A percentile compares a stretch with the other conserved stretches of the same genome.
Conservation (phyloP, 2,888 invertebrate genomes). For the Sturmia bella region DNA sequence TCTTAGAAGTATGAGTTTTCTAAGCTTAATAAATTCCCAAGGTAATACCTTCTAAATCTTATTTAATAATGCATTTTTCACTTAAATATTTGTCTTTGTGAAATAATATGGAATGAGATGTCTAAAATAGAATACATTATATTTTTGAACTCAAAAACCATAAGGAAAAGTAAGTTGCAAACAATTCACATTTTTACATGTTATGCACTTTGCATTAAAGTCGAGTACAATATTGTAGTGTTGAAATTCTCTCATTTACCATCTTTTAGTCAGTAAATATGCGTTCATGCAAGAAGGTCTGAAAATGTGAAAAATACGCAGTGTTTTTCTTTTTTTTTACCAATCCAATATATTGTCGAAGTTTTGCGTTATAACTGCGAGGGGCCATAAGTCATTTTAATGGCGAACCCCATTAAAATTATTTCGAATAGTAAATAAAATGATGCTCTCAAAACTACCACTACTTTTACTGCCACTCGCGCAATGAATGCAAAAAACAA, state of each 20-base stretch:
- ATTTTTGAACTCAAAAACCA: no score
- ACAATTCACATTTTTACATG: no score
- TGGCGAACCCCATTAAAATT: slow-evolving; percentile 69
- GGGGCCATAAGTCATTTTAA: slow-evolving; percentile 72
- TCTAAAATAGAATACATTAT: no score
- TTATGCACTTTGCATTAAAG: no score
- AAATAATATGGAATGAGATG: no score
- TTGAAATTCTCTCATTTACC: neutral
- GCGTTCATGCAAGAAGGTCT: neutral
- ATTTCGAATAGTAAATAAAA: slow-evolving; percentile 57
- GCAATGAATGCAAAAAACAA: slow-evolving; percentile 11
- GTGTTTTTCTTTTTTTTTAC: slow-evolving; percentile 20
- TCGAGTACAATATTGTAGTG: no score
- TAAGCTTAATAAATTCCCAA: no score
- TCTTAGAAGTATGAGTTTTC: no score
- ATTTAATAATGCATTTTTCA: no score
- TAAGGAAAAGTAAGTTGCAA: no score
- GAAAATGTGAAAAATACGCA: neutral
- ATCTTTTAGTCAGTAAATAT: neutral
- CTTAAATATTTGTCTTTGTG: no score
- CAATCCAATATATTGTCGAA: slow-evolving; percentile 65
- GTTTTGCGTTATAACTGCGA: slow-evolving; percentile 59
- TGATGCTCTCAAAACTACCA: slow-evolving; percentile 47
- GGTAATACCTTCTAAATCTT: no score
- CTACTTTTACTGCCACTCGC: slow-evolving; percentile 15